A percentile compares a stretch with the other conserved stretches of the same genome.
phyloP scores from a whole-genome alignment of 2,113 vertebrate genomes.

The Ploceus nigricollis region DNA sequence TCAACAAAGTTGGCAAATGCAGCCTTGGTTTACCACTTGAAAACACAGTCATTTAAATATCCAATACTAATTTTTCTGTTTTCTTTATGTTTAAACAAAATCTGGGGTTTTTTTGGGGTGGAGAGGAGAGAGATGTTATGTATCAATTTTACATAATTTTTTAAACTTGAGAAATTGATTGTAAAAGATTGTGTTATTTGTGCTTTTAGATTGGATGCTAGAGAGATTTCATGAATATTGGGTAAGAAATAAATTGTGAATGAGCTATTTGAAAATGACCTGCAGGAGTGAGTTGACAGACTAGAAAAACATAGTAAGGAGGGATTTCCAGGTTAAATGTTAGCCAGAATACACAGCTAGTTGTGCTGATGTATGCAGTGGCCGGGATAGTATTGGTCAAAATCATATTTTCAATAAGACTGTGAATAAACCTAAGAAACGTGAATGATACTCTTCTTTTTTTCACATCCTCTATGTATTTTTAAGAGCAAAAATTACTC shows the following conservation, averaged over 20 bases:
- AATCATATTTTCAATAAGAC: not conserved
- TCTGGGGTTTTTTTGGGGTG: not conserved
- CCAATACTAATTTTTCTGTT: not conserved
- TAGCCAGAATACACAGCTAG: not conserved
- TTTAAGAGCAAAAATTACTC: not conserved
- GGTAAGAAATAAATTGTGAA: not conserved
- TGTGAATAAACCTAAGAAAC: not conserved
- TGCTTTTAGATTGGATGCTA: not conserved
- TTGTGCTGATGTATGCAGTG: not conserved
- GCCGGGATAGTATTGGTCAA: not conserved
- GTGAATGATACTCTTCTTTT: not conserved
- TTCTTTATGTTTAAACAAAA: not conserved
- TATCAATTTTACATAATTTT: not conserved
- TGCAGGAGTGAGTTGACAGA: not conserved
- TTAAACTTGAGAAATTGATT: not conserved
- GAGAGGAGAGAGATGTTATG: not conserved
- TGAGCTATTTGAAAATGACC: not conserved
- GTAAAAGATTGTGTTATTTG: not conserved
- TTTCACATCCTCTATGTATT: not conserved
- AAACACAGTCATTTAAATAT: not conserved
- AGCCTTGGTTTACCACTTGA: not conserved
- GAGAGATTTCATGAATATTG: not conserved
- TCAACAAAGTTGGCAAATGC: not conserved
- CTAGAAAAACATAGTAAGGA: not conserved
- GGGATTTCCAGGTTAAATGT: not conserved